A percentile compares a stretch with the other conserved stretches of the same genome.
phyloP scores from a whole-genome alignment of 2,797 vertebrate species.

The Gadopsis bispinosus region DNA sequence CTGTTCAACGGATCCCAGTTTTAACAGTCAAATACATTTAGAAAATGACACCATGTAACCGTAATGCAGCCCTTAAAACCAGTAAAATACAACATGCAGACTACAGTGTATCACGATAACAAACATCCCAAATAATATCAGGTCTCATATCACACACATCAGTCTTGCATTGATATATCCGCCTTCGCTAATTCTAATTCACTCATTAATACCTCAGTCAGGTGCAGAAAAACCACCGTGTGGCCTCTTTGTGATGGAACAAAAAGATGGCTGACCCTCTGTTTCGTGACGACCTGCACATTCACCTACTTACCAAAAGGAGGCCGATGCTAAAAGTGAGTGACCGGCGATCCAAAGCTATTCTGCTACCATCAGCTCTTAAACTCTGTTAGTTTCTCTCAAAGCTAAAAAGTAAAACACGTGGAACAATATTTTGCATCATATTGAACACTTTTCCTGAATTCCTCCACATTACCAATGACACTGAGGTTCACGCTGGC shows the following conservation, averaged over 20 bases:
- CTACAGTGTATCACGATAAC: neutral
- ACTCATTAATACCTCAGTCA: too few relatives aligned
- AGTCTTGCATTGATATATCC: too few relatives aligned
- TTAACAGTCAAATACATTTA: neutral
- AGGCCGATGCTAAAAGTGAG: too few relatives aligned
- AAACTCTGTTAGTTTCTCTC: neutral
- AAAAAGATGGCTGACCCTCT: neutral
- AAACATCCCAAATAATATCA: neutral
- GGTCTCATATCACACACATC: neutral
- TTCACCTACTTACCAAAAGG: too few relatives aligned
- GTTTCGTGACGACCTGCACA: too few relatives aligned
- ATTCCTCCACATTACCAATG: constrained; percentile 80
- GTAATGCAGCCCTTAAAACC: neutral
- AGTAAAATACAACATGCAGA: neutral
- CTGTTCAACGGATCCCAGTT: neutral
- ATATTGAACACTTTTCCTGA: too few relatives aligned
- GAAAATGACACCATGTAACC: neutral
- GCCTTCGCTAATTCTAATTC: too few relatives aligned
- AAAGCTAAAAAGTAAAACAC: neutral
- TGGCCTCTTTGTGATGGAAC: neutral
- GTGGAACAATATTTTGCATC: neutral
- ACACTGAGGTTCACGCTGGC: constrained; percentile 78
- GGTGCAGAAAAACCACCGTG: neutral
- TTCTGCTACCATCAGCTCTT: too few relatives aligned
- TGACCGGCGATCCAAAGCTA: too few relatives aligned